Evolutionary conservation across 35 echinoderm and acorn worm species (phyloP).

Genomic region (Nesometra sesokonis): DNA sequence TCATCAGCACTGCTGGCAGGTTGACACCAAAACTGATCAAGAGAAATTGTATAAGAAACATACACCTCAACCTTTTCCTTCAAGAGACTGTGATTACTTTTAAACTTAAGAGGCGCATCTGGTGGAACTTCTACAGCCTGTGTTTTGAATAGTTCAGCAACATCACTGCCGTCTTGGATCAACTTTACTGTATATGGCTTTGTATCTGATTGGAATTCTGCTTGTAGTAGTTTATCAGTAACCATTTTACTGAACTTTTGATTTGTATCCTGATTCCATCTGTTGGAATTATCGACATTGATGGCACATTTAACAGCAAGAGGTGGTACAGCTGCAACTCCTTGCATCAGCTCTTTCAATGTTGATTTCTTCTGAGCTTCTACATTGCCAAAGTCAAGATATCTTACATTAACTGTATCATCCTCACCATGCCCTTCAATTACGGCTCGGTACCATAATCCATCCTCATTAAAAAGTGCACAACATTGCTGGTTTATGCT

Average conservation of each 20-base stretch:
- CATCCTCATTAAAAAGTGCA: background rate
- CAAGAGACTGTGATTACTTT: background rate
- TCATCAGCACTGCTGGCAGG: background rate
- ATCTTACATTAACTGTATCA: background rate
- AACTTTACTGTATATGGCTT: background rate
- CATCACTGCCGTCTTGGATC: background rate
- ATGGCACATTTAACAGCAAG: background rate
- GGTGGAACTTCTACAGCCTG: background rate
- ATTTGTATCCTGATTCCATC: background rate
- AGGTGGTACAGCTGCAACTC: background rate
- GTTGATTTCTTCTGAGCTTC: background rate
- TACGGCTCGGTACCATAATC: background rate
- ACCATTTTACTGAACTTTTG: background rate
- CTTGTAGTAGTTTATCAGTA: background rate
- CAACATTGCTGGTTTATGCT: background rate
- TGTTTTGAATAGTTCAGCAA: background rate
- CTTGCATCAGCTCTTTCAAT: background rate
- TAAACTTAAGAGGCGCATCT: background rate
- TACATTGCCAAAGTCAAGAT: background rate
- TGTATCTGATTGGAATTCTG: background rate
- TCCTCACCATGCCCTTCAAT: background rate
- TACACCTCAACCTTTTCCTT: background rate
- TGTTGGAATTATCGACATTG: background rate
- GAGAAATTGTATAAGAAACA: background rate
- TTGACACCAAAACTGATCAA: background rate